Percentiles rank a stretch among this genome's conserved stretches.
phyloP scores from a whole-genome alignment of 2,888 invertebrate species.

The Unio pictorum region DNA sequence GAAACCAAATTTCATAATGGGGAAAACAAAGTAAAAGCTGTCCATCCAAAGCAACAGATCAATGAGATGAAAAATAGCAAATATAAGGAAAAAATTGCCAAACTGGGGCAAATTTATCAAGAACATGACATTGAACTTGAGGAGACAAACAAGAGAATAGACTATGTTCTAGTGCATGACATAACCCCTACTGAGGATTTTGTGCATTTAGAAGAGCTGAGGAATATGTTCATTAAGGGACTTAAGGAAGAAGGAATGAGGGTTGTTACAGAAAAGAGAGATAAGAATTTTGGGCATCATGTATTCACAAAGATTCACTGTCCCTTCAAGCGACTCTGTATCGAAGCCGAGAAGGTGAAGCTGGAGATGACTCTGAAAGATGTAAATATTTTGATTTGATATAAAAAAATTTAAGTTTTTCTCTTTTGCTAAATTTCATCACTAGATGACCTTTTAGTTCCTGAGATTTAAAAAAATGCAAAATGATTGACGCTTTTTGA shows the following conservation, averaged over 20 bases:
- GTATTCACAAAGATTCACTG: conserved; percentile 60
- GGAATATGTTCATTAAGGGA: conserved; percentile 4
- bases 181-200: conserved; percentile 16
- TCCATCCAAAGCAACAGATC: too few relatives aligned
- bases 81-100: too few relatives aligned
- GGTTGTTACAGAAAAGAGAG: not conserved
- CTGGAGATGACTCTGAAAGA: conserved; percentile 69
- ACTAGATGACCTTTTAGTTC: too few relatives aligned
- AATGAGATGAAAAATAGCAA: too few relatives aligned
- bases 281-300: conserved; percentile 26
- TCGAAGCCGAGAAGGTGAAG: conserved; percentile 66
- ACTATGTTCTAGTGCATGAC: conserved; percentile 64
- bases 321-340: conserved; percentile 66
- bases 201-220: conserved; percentile 25
- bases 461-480: too few relatives aligned
- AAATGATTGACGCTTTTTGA: too few relatives aligned
- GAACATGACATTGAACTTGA: conserved; percentile 26
- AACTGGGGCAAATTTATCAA: too few relatives aligned
- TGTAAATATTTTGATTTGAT: conserved; percentile 45
- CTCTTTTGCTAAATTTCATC: too few relatives aligned
- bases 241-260: not conserved
- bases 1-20: too few relatives aligned
- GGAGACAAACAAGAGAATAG: conserved; percentile 54
- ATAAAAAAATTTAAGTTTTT: too few relatives aligned
- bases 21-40: too few relatives aligned